Evolutionary conservation across 2,113 vertebrate genomes (phyloP).

Genomic region (Orcinus orca): DNA sequence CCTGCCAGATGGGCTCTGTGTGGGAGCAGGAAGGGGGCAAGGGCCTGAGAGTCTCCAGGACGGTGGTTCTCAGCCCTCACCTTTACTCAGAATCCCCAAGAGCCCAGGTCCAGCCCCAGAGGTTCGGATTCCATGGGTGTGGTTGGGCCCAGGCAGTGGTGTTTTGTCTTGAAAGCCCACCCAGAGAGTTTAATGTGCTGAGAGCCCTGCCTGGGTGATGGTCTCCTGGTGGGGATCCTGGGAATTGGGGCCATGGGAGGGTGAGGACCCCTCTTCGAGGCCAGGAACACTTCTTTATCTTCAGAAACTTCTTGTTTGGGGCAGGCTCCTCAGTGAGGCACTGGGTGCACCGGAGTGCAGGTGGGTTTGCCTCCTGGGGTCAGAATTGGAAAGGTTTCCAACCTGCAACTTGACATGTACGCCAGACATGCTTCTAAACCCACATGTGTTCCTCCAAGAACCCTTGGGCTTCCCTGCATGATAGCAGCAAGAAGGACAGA

Average conservation of each 20-base stretch:
- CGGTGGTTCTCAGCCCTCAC: neutral
- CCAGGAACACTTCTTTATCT: neutral
- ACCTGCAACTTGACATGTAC: neutral
- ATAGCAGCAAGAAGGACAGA: neutral
- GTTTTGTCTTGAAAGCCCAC: neutral
- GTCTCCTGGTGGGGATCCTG: neutral
- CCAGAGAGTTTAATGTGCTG: neutral
- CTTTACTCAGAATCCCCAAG: neutral
- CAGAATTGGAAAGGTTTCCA: neutral
- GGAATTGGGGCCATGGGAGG: neutral
- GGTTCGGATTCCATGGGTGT: neutral
- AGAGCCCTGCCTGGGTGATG: neutral
- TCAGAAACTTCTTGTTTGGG: neutral
- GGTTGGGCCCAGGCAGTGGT: neutral
- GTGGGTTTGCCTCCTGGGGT: neutral
- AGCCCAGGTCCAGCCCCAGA: neutral
- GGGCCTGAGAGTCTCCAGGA: neutral
- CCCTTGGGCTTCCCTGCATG: neutral
- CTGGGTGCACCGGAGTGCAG: accelerated
- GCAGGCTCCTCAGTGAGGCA: neutral
- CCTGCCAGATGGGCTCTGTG: neutral
- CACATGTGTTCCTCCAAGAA: neutral
- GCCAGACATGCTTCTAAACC: neutral
- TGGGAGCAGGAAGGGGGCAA: neutral
- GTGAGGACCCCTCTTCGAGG: no score